Evolutionary conservation across 2,888 invertebrate species (phyloP).

Genomic region (Ernsta delagoae): DNA sequence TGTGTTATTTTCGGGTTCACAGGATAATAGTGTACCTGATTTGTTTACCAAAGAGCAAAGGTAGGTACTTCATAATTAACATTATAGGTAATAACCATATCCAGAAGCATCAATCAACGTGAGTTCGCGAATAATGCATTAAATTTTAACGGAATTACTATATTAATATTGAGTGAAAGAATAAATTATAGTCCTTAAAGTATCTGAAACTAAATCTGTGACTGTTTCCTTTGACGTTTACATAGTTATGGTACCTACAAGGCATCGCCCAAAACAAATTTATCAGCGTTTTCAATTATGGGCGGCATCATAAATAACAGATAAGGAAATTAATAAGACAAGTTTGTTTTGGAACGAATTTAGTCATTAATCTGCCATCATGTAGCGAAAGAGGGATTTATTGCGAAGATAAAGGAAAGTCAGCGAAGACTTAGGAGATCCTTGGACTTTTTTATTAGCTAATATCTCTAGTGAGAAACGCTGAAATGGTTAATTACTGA

Average conservation of each 20-base stretch:
- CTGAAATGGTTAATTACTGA: too few species aligned
- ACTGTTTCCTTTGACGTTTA: background rate
- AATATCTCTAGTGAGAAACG: background rate
- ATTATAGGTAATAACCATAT: too few species aligned
- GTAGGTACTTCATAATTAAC: too few species aligned
- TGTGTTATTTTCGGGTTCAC: too few species aligned
- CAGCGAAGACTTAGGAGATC: background rate
- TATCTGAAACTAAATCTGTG: too few species aligned
- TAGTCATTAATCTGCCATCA: conserved; percentile 65
- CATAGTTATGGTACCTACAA: background rate
- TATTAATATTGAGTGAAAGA: too few species aligned
- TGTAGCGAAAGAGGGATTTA: conserved; percentile 61
- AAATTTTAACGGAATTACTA: too few species aligned
- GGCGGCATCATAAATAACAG: conserved; percentile 6
- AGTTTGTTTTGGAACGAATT: conserved; percentile 62
- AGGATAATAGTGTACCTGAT: too few species aligned
- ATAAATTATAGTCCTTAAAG: too few species aligned
- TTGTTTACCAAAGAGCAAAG: too few species aligned
- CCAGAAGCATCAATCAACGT: too few species aligned
- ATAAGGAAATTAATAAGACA: conserved; percentile 41
- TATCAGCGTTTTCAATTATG: conserved; percentile 11
- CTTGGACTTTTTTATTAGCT: background rate
- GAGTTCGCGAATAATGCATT: too few species aligned
- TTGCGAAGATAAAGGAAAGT: conserved; percentile 58
- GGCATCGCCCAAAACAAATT: conserved; percentile 8